A percentile compares a stretch with the other conserved stretches of the same genome.
phyloP scores from a whole-genome alignment of 2,797 vertebrate genomes.

The Pogoniulus pusillus region DNA sequence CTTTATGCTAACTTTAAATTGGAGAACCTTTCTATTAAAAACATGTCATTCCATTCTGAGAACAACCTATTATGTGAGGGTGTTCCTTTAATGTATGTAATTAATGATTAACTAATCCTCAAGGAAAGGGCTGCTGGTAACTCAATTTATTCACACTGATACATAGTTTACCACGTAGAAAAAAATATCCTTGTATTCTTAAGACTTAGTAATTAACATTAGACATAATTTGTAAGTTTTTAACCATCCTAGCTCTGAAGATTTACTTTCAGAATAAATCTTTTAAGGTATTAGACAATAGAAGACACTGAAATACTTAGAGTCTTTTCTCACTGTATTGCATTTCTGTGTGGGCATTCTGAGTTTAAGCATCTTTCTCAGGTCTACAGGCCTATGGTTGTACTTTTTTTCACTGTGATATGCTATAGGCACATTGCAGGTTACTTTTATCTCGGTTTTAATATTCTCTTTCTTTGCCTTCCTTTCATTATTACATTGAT shows the following conservation, averaged over 20 bases:
- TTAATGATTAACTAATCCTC: neutral
- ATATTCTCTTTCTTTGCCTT: neutral
- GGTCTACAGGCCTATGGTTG: neutral
- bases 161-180: neutral
- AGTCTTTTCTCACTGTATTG: neutral
- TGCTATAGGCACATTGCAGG: neutral
- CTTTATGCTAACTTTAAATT: neutral
- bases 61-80: neutral
- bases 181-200: neutral
- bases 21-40: neutral
- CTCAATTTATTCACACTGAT: neutral
- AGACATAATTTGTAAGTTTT: neutral
- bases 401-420: neutral
- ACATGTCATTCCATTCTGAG: neutral
- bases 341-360: neutral
- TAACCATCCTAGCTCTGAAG: neutral
- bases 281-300: neutral
- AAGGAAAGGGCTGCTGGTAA: neutral
- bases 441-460: neutral
- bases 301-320: neutral
- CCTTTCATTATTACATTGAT: neutral
- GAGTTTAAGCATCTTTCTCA: neutral
- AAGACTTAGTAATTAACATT: neutral
- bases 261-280: neutral
- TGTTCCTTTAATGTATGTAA: neutral